Evolutionary conservation across 2,888 invertebrate species (phyloP).

Genomic region (Polymixis lichenea): DNA sequence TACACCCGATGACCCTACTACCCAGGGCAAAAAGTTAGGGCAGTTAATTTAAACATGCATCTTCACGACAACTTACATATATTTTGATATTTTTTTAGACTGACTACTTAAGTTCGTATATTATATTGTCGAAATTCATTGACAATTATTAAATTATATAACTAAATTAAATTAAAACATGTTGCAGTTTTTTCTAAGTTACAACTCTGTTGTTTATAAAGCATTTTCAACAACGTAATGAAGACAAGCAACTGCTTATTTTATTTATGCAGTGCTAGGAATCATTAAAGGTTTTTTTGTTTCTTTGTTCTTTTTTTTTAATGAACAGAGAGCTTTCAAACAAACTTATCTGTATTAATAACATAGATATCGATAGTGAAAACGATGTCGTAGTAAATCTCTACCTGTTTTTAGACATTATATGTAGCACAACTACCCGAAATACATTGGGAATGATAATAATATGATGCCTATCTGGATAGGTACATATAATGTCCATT

Average conservation of each 20-base stretch:
- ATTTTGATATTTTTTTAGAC: slow-evolving; percentile 24
- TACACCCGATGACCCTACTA: slow-evolving; percentile 53
- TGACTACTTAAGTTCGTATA: slow-evolving; percentile 9
- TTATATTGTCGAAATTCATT: slow-evolving; percentile 52
- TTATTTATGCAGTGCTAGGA: not conserved
- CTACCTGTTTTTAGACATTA: too few species aligned
- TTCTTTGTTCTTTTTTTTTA: not conserved
- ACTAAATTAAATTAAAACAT: not conserved
- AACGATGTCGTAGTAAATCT: too few species aligned
- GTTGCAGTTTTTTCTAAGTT: not conserved
- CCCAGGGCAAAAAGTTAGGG: not conserved
- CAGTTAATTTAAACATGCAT: slow-evolving; percentile 13
- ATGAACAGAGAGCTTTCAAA: not conserved
- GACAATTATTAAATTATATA: slow-evolving; percentile 12
- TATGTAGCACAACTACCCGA: too few species aligned
- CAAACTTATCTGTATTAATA: not conserved
- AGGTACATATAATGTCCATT: too few species aligned
- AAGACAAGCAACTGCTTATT: slow-evolving; percentile 3
- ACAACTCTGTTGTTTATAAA: not conserved
- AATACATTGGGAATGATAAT: too few species aligned
- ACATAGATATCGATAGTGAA: too few species aligned
- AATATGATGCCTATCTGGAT: too few species aligned
- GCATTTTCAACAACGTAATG: not conserved
- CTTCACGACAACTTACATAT: slow-evolving; percentile 23
- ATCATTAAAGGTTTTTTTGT: not conserved